Evolutionary conservation across 2,888 invertebrate genomes (phyloP), one percentile per base, ranked within the genome.

Genomic region (Magallana nippona): DNA sequence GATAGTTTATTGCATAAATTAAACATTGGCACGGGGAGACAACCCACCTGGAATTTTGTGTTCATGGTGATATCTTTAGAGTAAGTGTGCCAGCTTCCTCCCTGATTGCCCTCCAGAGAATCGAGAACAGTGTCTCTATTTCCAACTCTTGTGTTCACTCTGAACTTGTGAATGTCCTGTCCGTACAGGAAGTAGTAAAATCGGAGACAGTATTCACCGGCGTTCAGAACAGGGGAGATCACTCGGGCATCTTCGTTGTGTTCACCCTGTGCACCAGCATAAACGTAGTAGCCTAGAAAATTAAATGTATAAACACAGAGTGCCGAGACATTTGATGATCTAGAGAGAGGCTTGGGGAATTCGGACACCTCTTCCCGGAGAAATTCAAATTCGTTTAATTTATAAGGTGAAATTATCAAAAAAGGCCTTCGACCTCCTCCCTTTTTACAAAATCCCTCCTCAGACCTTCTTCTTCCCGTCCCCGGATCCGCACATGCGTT

Each of bases 161-260:
- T 83, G 58, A 86, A 60, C 27, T 81, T 82, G 17, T 86, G 86
- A 55, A 86, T 63, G 57, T 87, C 86, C n/a, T 80, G 58, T 15
- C 88, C 88, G 58, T 83, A 87, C 83, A 87, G 82, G 84, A 87
- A 86, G 81, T 87, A 79, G 55, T 85, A 84, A 19, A 86, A 83
- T 81, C 88, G 82, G 13, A 88, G 60, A 84, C 88, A 88, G 80
- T 87, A 88, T 79, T 87, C 85, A 5, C 88, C 88, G 11, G 88
- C 85, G 5, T 78, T 57, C 55, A 87, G 82, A 10, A 58, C 60
- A 19, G 89, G 86, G 17, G 86, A 83, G 17, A 86, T 62, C n/a
- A 88, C 81, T 78, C 85, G 80, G 2, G 87, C 85, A 10, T 83
- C 84, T 82, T 84, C 84, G 81, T 87, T 87, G 62, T 88, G 85